Evolutionary conservation across 2,888 invertebrate species (phyloP), one percentile per base, ranked within the genome.

Genomic region (Parnassius mnemosyne): DNA sequence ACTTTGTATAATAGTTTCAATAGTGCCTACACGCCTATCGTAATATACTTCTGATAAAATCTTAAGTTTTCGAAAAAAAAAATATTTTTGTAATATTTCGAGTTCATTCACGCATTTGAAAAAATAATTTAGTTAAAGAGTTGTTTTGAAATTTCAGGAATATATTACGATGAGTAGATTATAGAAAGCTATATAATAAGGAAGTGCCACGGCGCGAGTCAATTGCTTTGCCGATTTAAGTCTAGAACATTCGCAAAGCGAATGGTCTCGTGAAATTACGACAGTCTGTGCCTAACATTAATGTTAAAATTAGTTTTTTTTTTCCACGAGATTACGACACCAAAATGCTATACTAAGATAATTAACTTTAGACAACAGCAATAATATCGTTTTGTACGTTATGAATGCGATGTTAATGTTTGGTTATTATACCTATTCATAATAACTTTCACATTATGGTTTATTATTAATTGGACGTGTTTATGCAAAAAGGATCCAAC

Each of bases 271-370:
- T 56, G 57, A 61, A 65, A 61, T 54, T 67, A 71, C 67, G 67
- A 68, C 65, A 70, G 66, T 70, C 67, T 70, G 77, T 77, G 78
- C 79, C 79, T 80, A 73, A 74, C 73, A 65, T 70, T 69, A 67
- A 61, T 67, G 64, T 64, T 68, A 63, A 64, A 67, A 64, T 60
- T 59, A 65, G 66, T 63, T 73, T 71, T 20, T 20, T n/a, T 65
- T 61, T 68, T 76, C 77, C 74, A 78, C 81, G 85, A 86, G 85
- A 87, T 88, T 87, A 86, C 79, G 77, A 86, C 84, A 87, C 88
- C 88, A 88, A 88, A 87, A 85, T 78, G 71, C 72, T 84, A 80
- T 68, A 63, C 66, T 71, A 71, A 73, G 71, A 66, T 67, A 68
- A 73, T 71, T 77, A 79, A 79, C 75, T 59, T 60, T 65, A 64